Evolutionary conservation across 2,888 invertebrate genomes (phyloP).

Genomic region (Ephialtes manifestator): DNA sequence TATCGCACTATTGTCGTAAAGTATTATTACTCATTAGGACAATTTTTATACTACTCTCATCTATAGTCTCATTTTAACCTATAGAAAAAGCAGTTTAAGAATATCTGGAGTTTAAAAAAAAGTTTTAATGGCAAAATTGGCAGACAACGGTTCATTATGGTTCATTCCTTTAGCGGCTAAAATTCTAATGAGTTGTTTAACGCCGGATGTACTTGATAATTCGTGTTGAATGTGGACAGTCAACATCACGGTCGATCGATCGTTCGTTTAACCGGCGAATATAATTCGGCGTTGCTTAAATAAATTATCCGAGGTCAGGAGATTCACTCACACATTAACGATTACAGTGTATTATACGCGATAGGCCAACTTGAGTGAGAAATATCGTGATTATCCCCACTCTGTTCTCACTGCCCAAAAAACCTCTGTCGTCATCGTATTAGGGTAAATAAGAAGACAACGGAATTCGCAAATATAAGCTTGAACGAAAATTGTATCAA

Average conservation of each 20-base stretch:
- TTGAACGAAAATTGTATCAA: slow-evolving; percentile 42
- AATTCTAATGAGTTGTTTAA: not conserved
- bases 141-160: too few relatives aligned
- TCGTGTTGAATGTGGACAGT: slow-evolving; percentile 14
- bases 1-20: too few relatives aligned
- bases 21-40: too few relatives aligned
- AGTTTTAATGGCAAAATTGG: too few relatives aligned
- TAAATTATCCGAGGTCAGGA: slow-evolving; percentile 73
- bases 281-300: slow-evolving; percentile 41
- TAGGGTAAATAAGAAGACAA: slow-evolving; percentile 59
- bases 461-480: slow-evolving; percentile 64
- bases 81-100: too few relatives aligned
- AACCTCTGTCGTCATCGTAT: slow-evolving; percentile 30
- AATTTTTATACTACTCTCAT: too few relatives aligned
- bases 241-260: slow-evolving; percentile 46
- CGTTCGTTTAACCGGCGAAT: slow-evolving; percentile 25
- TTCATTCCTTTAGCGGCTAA: not conserved
- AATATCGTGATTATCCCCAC: not conserved
- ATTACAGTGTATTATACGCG: slow-evolving; percentile 52
- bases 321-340: slow-evolving; percentile 52
- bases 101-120: too few relatives aligned
- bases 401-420: not conserved
- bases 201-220: not conserved
- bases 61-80: too few relatives aligned
- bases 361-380: slow-evolving; percentile 36